These are phyloP conservation scores for Matsumyia berberina DNA, from an alignment of 2,888 invertebrate genomes.

Conservation along the genomic window DNA sequence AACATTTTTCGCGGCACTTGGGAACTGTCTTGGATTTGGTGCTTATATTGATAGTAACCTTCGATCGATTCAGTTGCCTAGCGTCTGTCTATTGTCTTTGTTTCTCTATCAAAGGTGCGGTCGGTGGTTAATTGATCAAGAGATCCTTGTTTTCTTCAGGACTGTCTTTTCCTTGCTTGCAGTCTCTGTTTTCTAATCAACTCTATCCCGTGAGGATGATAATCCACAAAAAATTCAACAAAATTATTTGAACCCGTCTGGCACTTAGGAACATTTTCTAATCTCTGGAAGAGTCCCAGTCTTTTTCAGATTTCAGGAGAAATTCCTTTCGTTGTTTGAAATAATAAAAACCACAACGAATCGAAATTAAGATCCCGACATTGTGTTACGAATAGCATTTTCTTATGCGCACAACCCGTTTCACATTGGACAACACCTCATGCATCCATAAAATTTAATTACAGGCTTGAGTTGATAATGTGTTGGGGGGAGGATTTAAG, in stretches of 20 bases:
- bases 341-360: conserved; percentile 4
- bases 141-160: no score
- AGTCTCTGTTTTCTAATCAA: neutral
- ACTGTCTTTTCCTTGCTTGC: no score
- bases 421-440: neutral
- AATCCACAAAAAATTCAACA: neutral
- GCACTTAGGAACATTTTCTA: no score
- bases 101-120: no score
- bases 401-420: neutral
- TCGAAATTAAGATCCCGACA: conserved; percentile 6
- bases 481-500: neutral
- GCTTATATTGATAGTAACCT: no score
- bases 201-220: neutral
- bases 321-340: neutral
- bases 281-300: no score
- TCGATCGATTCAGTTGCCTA: no score
- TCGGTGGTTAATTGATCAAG: no score
- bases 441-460: neutral
- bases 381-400: neutral
- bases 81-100: no score
- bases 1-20: no score
- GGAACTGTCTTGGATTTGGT: no score
- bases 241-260: no score
- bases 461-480: conserved; percentile 2
- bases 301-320: neutral